Evolutionary conservation across 2,888 invertebrate species (phyloP), one percentile per base, ranked within the genome.

Genomic region (Nephrotoma appendiculata): DNA sequence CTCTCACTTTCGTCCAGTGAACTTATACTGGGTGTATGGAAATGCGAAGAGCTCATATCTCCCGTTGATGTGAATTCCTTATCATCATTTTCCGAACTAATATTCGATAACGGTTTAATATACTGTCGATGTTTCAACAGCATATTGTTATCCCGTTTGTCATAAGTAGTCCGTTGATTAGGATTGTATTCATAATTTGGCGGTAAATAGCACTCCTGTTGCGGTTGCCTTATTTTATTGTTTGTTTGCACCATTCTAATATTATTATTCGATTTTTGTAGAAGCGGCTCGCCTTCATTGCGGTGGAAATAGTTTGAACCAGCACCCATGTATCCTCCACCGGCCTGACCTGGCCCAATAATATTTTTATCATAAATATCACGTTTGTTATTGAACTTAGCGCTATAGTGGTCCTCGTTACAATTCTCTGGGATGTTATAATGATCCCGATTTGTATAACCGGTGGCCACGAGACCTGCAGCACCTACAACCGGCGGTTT

Each of bases 1-100:
- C 96, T 96, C 90, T 96, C 96, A 91, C 96, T 96, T 91, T 96
- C 96, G 90, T 96, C 96, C 0, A 96, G 96, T 87, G 96, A 96
- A 90, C 96, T 96, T 88, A 96, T 94, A 90, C 96, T 96, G 0
- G 96, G 96, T 6, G 96, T 96, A 89, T 96, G 95, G 86, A 96
- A 96, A 9, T 96, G 92, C 0, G 96, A 96, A 0, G 96, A 96
- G 89, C 96, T 96, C 42, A 96, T 94, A 91, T 96, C 96, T 90
- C 96, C 96, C 0, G 96, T 96, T 2, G 96, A 96, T 6, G 96
- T 96, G 90, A 92, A 90, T 88, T 92, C 92, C 6, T 91, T 90
- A 86, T 89, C 90, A 87, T 92, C 88, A 52, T 87, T 89, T 87
- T 91, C 91, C 41, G 92, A 91, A n/a, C 94, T 93, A 87, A 93